These are phyloP conservation scores for Drosophila insularis DNA, from an alignment of 1,140 invertebrate species.

Conservation along the genomic window DNA sequence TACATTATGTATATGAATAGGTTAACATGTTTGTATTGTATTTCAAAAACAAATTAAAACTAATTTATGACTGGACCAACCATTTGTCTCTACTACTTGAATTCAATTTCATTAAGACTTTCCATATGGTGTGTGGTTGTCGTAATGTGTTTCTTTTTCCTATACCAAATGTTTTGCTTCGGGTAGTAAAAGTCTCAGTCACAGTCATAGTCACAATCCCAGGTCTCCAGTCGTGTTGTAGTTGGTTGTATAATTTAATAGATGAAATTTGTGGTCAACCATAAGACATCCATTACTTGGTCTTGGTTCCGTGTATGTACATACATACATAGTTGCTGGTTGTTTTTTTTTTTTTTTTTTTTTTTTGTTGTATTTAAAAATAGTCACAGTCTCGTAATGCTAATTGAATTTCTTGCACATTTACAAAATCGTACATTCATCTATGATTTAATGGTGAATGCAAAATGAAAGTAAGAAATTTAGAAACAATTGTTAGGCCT, in stretches of 20 bases:
- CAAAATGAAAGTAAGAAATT: constrained; percentile 40
- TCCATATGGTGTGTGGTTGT: constrained; percentile 20
- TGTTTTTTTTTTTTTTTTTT: background rate
- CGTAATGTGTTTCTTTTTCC: constrained; percentile 45
- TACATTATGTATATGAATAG: background rate
- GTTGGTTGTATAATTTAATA: constrained; percentile 56
- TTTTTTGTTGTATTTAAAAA: constrained; percentile 16
- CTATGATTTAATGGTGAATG: constrained; percentile 47
- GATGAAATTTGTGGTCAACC: constrained; percentile 45
- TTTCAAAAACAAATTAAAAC: constrained; percentile 45
- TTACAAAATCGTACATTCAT: constrained; percentile 32
- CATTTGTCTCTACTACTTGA: constrained; percentile 28
- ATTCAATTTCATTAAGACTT: constrained; percentile 54
- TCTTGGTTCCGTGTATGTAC: no score
- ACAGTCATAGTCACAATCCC: no score
- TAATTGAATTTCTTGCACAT: constrained; percentile 48
- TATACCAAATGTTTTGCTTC: constrained; percentile 29
- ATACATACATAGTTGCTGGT: background rate
- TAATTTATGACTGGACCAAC: constrained; percentile 53
- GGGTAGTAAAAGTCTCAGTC: constrained; percentile 59
- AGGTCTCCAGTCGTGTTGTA: background rate
- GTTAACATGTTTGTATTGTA: constrained; percentile 1
- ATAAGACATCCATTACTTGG: constrained; percentile 47
- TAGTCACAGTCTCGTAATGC: constrained; percentile 43
- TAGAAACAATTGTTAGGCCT: background rate